A percentile compares a stretch with the other conserved stretches of the same genome.
phyloP scores from a whole-genome alignment of 2,797 vertebrate genomes.

The Muraenolepis orangiensis region DNA sequence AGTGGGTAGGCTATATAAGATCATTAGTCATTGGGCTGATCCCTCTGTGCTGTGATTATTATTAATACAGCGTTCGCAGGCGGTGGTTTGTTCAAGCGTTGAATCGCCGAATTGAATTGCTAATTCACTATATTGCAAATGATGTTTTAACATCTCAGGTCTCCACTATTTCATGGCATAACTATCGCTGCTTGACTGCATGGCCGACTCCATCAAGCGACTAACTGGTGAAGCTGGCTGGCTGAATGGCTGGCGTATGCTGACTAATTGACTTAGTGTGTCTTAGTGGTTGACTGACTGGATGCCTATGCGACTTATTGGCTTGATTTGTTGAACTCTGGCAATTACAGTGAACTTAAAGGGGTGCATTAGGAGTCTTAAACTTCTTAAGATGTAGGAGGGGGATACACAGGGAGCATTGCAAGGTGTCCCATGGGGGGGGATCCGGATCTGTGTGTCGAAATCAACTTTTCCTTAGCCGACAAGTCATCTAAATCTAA shows the following conservation, averaged over 20 bases:
- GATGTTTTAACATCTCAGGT: slow-evolving; percentile 33
- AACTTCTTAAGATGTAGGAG: no score
- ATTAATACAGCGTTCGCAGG: slow-evolving; percentile 45
- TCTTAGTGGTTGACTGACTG: background rate
- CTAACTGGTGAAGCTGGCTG: slow-evolving; percentile 21
- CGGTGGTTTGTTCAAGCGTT: slow-evolving; percentile 40
- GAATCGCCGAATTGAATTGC: slow-evolving; percentile 13
- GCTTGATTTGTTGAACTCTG: no score
- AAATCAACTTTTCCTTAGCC: no score
- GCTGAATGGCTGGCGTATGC: background rate
- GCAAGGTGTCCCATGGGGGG: no score
- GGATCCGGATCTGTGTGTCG: no score
- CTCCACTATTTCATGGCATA: slow-evolving; percentile 29
- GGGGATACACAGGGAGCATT: no score
- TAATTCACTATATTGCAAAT: slow-evolving; percentile 36
- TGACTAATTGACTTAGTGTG: slow-evolving; percentile 27
- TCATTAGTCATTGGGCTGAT: slow-evolving; percentile 41
- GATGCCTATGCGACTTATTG: slow-evolving; percentile 15
- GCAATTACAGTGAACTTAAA: no score
- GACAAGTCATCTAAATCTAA: no score
- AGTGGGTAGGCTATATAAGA: slow-evolving; percentile 37
- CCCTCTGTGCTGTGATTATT: slow-evolving; percentile 41
- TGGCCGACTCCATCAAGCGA: slow-evolving; percentile 11
- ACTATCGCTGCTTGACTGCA: slow-evolving; percentile 18
- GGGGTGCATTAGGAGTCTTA: no score